These are phyloP conservation scores for Plutella xylostella DNA, from an alignment of 2,888 invertebrate species.

Conservation along the genomic window DNA sequence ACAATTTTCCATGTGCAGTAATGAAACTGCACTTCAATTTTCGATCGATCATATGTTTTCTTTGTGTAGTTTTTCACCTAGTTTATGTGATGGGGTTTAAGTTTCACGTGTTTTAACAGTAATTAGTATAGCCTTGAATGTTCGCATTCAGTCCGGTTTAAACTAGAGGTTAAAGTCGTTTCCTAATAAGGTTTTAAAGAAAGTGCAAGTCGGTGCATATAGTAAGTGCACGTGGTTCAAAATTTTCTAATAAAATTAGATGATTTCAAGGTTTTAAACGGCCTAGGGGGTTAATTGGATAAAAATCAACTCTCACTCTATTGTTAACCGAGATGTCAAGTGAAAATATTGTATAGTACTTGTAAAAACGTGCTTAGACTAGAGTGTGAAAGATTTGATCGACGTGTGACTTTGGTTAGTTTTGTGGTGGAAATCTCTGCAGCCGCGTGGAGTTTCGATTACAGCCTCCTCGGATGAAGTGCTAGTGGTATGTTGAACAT, in stretches of 20 bases:
- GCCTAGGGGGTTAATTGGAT: no score
- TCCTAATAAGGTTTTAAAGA: not conserved
- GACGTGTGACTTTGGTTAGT: conserved; percentile 43
- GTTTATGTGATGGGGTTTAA: conserved; percentile 61
- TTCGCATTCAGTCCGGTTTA: no score
- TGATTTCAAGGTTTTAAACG: conserved; percentile 34
- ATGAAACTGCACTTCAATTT: conserved; percentile 35
- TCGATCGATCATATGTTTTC: conserved; percentile 71
- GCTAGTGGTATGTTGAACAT: conserved; percentile 60
- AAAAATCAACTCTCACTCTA: no score
- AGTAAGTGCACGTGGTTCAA: conserved; percentile 64
- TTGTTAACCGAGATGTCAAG: conserved; percentile 11
- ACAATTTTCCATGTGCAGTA: conserved; percentile 58
- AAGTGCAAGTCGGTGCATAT: conserved; percentile 46
- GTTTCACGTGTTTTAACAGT: conserved; percentile 30
- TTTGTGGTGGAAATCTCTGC: conserved; percentile 31
- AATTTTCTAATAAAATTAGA: no score
- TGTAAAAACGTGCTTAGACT: conserved; percentile 32
- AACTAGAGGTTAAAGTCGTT: not conserved
- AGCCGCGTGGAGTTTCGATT: conserved; percentile 34
- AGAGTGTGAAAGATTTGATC: conserved; percentile 31
- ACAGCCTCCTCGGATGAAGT: conserved; percentile 42
- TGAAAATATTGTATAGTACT: conserved; percentile 20
- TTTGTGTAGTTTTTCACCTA: conserved; percentile 68
- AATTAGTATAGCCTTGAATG: no score